These are phyloP conservation scores for Dilophus febrilis DNA, from an alignment of 2,888 invertebrate genomes.

Conservation along the genomic window DNA sequence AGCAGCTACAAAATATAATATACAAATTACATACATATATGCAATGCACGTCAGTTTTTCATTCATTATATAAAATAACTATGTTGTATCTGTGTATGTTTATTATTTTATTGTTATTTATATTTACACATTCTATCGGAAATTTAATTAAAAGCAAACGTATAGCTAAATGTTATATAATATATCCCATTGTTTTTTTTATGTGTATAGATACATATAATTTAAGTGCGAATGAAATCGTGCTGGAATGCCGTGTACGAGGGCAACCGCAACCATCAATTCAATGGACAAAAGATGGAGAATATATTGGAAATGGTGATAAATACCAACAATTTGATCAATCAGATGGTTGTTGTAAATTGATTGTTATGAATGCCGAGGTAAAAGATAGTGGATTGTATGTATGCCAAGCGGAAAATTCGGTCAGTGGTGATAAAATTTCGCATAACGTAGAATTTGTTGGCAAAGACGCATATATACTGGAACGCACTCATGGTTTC, in stretches of 20 bases:
- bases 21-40: too few species aligned
- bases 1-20: too few species aligned
- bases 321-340: constrained; percentile 48
- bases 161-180: not conserved
- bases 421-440: constrained; percentile 55
- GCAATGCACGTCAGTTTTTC: too few species aligned
- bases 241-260: constrained; percentile 61
- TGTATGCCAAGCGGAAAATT: constrained; percentile 57
- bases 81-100: too few species aligned
- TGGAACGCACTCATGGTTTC: constrained; percentile 29
- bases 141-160: constrained; percentile 1
- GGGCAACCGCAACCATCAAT: constrained; percentile 56
- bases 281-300: constrained; percentile 59
- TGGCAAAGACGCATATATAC: constrained; percentile 29
- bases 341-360: constrained; percentile 55
- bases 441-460: constrained; percentile 52
- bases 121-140: not conserved
- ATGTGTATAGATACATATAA: constrained; percentile 55
- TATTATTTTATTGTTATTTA: too few species aligned
- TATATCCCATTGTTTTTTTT: too few species aligned
- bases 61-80: too few species aligned
- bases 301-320: constrained; percentile 33
- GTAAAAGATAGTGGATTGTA: constrained; percentile 55
- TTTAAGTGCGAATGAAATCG: constrained; percentile 51
- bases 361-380: constrained; percentile 47